phyloP scores from a whole-genome alignment of 2,113 vertebrate species.

The Ovibos moschatus region DNA sequence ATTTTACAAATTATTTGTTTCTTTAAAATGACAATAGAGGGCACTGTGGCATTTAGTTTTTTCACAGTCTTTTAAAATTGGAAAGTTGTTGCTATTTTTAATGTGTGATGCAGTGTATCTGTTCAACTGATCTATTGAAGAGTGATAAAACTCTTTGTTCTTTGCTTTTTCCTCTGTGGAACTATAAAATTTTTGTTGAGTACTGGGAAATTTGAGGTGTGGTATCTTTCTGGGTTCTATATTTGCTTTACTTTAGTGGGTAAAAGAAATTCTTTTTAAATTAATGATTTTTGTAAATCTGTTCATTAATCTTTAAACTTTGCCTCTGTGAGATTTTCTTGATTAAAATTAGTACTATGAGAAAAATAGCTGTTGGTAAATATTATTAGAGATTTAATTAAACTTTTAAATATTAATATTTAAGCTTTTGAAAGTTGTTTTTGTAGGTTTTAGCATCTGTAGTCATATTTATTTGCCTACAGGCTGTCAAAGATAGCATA shows the following conservation, averaged over 20 bases:
- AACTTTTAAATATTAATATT: constrained; percentile 24
- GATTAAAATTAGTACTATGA: constrained; percentile 39
- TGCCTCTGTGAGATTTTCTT: constrained; percentile 24
- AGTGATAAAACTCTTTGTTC: constrained; percentile 10
- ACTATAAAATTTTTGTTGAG: background rate
- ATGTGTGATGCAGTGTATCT: constrained; percentile 14
- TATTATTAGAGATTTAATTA: constrained; percentile 30
- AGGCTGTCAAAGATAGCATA: background rate
- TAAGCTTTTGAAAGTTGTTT: constrained; percentile 27
- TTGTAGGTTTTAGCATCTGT: background rate
- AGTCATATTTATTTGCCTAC: background rate
- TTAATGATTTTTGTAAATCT: constrained; percentile 12
- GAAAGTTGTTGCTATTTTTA: constrained; percentile 46
- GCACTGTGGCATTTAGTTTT: constrained; percentile 69
- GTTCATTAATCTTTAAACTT: constrained; percentile 43
- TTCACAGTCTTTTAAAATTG: constrained; percentile 33
- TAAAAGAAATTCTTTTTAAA: constrained; percentile 46
- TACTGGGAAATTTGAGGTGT: constrained; percentile 10
- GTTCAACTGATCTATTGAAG: background rate
- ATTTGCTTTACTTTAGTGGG: constrained; percentile 13
- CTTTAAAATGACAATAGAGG: constrained; percentile 70
- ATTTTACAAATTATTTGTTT: background rate
- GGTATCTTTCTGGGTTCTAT: background rate
- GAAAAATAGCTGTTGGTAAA: constrained; percentile 24
- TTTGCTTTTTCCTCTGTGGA: constrained; percentile 24